These are phyloP conservation scores for Neomonachus schauinslandi DNA, from an alignment of 2,113 vertebrate species.

Conservation along the genomic window DNA sequence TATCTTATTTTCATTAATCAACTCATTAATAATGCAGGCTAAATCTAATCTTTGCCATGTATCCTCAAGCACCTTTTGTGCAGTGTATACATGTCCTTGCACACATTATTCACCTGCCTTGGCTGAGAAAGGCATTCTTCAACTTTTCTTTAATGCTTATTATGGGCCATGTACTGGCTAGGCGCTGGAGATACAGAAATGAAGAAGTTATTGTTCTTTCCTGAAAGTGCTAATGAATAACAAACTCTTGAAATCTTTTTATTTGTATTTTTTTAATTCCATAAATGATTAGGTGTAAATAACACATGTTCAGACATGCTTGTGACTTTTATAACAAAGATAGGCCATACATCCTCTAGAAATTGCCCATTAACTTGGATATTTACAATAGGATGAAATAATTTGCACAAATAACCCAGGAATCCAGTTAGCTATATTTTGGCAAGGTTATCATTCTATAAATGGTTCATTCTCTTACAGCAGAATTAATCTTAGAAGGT, in stretches of 20 bases:
- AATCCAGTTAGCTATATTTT: neutral
- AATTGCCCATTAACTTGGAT: neutral
- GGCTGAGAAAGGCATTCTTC: neutral
- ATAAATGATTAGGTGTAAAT: conserved; percentile 26
- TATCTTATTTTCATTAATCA: neutral
- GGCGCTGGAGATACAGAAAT: neutral
- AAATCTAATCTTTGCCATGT: neutral
- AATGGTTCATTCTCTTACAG: conserved; percentile 32
- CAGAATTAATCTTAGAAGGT: conserved; percentile 40
- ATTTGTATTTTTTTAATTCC: neutral
- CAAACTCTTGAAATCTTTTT: neutral
- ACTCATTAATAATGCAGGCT: neutral
- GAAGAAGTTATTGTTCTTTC: neutral
- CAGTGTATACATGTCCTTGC: neutral
- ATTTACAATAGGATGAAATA: neutral
- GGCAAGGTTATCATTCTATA: conserved; percentile 37
- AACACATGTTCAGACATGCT: neutral
- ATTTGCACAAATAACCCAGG: conserved; percentile 30
- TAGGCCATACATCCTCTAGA: neutral
- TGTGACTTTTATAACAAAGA: conserved; percentile 37
- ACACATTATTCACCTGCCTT: neutral
- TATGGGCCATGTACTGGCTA: neutral
- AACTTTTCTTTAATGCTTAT: neutral
- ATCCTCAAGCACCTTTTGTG: neutral
- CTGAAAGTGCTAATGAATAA: neutral